Conservation (phyloP, 1,140 invertebrate species). For the Bombus confusus region DNA sequence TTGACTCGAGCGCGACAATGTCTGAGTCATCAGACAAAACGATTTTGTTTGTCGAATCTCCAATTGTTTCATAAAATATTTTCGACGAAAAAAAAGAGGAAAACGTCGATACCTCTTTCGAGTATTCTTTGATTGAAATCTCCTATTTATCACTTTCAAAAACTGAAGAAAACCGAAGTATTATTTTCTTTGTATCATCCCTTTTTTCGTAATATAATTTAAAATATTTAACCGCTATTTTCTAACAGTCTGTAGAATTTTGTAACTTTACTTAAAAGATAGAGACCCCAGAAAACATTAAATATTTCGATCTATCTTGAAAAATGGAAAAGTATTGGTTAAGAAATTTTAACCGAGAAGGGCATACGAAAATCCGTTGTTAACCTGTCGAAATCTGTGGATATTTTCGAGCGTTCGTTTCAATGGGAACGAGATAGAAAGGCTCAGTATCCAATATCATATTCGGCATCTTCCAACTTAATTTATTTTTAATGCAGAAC, state of each 20-base stretch:
- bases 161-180: too few relatives aligned
- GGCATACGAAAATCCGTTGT: background rate
- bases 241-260: too few relatives aligned
- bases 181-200: background rate
- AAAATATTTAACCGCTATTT: too few relatives aligned
- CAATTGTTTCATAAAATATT: background rate
- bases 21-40: background rate
- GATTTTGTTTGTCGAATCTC: background rate
- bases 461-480: conserved; percentile 38
- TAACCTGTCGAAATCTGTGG: background rate
- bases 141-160: too few relatives aligned
- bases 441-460: conserved; percentile 33
- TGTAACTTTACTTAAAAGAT: too few relatives aligned
- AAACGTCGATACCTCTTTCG: background rate
- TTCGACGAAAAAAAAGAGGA: background rate
- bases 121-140: too few relatives aligned
- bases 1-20: background rate
- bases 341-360: background rate
- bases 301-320: background rate
- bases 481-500: conserved; percentile 48
- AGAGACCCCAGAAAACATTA: too few relatives aligned
- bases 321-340: background rate
- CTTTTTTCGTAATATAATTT: too few relatives aligned
- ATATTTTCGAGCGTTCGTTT: background rate
- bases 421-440: conserved; percentile 28